Evolutionary conservation across 2,888 invertebrate species (phyloP), one percentile per base, ranked within the genome.

Genomic region (Pseudolycoriella hygida): DNA sequence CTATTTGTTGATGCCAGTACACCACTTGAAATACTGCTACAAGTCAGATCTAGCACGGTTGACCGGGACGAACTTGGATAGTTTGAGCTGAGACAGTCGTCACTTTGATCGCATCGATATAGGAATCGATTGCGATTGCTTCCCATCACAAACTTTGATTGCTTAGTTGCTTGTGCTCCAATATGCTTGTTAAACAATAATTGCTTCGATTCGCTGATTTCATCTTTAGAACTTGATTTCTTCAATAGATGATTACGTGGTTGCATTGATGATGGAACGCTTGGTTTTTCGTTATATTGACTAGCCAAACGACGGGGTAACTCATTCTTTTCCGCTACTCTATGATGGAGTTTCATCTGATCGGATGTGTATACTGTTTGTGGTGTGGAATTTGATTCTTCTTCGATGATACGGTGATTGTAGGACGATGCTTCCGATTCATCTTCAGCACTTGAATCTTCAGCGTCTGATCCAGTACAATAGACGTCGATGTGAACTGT

Each of bases 401-500:
- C 46, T 30, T 64, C 64, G 43, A 19, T 17, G 17, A 57, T 56
- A 17, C 49, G 48, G 51, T 53, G 62, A 31, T 59, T 58, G 42
- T 64, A 63, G 37, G 61, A 62, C 30, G 59, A 60, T 32, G 55
- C 42, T 56, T 52, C 40, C 55, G 56, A 8, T 56, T 54, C 17
- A 51, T 48, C 15, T 61, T 61, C 19, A n/a, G 19, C 18, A 30
- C 39, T 39, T 5, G 18, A 18, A 41, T 68, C 69, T 20, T 60
- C 62, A 17, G 60, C 66, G 48, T 67, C 67, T 1, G 79, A 77
- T 2, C 77, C 80, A 0, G 80, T 80, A 55, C 80, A 80, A 55
- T 80, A 80, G 3, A 80, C 80, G 60, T 80, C 80, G 44, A 80
- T 80, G 56, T 80, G 80, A 20, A 80, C 78, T 0, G 80, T 80